Conservation (phyloP, 2,888 invertebrate species). For the Dicycla oo region DNA sequence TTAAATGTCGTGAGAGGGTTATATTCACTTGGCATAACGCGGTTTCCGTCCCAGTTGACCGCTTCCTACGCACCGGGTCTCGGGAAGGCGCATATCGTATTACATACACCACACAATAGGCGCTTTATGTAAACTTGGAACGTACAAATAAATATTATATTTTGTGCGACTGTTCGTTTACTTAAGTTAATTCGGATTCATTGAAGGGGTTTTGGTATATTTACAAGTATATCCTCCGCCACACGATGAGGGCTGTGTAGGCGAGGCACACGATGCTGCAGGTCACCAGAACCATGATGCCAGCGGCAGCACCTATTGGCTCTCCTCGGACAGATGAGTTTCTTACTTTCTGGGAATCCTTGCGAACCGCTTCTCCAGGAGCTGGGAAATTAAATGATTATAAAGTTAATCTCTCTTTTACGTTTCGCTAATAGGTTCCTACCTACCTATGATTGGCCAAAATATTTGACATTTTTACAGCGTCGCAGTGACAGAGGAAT, state of each 20-base stretch:
- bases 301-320: constrained; percentile 82
- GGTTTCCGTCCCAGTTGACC: constrained; percentile 80
- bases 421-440: neutral
- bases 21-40: constrained; percentile 63
- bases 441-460: neutral
- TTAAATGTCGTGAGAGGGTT: constrained; percentile 64
- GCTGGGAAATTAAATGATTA: constrained; percentile 59
- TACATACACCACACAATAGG: constrained; percentile 78
- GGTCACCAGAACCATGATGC: constrained; percentile 85
- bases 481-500: neutral
- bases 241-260: constrained; percentile 83
- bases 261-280: constrained; percentile 83
- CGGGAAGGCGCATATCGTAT: constrained; percentile 73
- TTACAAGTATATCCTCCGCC: constrained; percentile 87
- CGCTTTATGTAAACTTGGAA: constrained; percentile 57
- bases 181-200: constrained; percentile 16
- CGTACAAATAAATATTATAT: constrained; percentile 51
- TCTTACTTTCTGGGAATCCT: constrained; percentile 75
- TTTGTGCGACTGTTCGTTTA: constrained; percentile 13
- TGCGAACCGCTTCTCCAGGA: constrained; percentile 73
- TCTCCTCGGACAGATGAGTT: constrained; percentile 73
- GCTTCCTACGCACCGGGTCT: constrained; percentile 82
- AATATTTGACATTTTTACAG: neutral
- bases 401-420: neutral
- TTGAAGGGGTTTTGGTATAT: constrained; percentile 59